phyloP scores from a whole-genome alignment of 2,113 vertebrate species.

The Nipponia nippon region DNA sequence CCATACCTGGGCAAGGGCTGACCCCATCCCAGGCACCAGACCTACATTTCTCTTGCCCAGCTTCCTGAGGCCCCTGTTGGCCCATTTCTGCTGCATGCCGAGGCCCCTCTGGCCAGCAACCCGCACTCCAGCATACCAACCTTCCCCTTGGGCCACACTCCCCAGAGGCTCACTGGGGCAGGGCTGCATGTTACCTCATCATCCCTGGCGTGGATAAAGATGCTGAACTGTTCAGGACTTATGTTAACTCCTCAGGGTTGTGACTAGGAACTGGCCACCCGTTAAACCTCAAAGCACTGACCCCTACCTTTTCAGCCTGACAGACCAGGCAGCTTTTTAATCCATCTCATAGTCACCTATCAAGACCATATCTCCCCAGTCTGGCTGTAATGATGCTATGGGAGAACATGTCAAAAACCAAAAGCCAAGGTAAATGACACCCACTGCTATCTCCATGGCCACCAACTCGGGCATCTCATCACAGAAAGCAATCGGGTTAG shows the following conservation, averaged over 20 bases:
- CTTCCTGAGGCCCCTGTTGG: not conserved
- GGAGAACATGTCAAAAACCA: not conserved
- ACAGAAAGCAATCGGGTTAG: not conserved
- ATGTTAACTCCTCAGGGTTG: not conserved
- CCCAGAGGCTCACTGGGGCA: not conserved
- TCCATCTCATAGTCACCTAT: not conserved
- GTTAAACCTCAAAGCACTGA: not conserved
- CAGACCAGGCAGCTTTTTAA: not conserved
- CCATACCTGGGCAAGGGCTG: not conserved
- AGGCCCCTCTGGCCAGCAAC: not conserved
- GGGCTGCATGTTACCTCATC: not conserved
- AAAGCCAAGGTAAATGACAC: not conserved
- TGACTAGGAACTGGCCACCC: not conserved
- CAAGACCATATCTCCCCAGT: not conserved
- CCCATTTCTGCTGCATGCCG: not conserved
- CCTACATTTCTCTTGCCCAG: not conserved
- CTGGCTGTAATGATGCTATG: not conserved
- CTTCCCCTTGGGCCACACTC: accelerated
- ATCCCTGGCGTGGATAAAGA: not conserved
- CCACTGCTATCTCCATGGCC: not conserved
- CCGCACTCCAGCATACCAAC: not conserved
- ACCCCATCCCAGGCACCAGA: not conserved
- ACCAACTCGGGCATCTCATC: not conserved
- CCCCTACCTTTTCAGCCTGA: not conserved
- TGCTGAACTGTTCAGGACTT: not conserved